A percentile compares a stretch with the other conserved stretches of the same genome.
phyloP scores from a whole-genome alignment of 2,113 vertebrate genomes.

The Heptranchias perlo region DNA sequence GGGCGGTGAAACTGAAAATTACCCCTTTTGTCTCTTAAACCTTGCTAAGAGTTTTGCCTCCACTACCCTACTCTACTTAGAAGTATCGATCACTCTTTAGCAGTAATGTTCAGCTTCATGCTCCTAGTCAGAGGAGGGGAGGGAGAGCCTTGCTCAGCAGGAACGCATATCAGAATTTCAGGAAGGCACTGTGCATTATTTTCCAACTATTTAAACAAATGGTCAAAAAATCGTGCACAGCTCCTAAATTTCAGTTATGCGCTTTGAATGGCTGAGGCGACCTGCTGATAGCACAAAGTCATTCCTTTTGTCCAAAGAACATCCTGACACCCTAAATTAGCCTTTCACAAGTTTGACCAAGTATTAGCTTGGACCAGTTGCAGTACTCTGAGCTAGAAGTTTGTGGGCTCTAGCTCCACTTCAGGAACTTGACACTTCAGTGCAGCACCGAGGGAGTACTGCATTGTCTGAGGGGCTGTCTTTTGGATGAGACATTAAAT shows the following conservation, averaged over 20 bases:
- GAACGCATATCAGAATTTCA: background rate
- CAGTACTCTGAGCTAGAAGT: background rate
- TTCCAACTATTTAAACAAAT: background rate
- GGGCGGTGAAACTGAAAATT: background rate
- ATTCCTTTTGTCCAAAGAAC: background rate
- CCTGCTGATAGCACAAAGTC: background rate
- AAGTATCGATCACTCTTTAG: background rate
- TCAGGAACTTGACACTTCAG: background rate
- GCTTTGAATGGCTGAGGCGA: background rate
- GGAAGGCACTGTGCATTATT: background rate
- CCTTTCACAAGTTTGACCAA: background rate
- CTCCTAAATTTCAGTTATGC: background rate
- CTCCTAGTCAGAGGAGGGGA: background rate
- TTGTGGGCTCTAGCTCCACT: background rate
- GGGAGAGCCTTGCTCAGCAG: background rate
- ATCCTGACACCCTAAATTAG: background rate
- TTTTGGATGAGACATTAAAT: background rate
- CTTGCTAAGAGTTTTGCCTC: background rate
- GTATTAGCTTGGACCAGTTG: background rate
- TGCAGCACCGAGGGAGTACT: background rate
- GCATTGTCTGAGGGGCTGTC: background rate
- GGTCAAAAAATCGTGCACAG: background rate
- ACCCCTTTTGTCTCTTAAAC: background rate
- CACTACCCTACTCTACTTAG: too few species aligned
- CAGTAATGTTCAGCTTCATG: background rate